These are phyloP conservation scores for Capitella teleta DNA, from an alignment of 1,140 invertebrate genomes.

Conservation along the genomic window DNA sequence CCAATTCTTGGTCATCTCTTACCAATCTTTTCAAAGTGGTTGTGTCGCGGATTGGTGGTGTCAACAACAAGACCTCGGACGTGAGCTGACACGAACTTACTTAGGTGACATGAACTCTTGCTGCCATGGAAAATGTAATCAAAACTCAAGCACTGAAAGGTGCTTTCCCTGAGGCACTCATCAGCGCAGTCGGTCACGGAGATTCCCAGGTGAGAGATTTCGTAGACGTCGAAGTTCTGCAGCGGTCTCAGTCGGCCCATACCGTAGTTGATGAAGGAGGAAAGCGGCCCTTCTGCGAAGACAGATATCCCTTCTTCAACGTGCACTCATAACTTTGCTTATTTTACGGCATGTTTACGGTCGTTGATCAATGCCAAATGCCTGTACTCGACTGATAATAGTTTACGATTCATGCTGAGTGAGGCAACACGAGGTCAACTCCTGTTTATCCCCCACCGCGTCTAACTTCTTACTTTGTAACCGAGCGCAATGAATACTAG, in stretches of 20 bases:
- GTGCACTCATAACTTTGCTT: neutral
- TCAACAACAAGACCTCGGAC: slow-evolving; percentile 25
- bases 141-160: slow-evolving; percentile 31
- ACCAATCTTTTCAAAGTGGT: slow-evolving; percentile 38
- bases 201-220: slow-evolving; percentile 25
- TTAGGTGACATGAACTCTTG: slow-evolving; percentile 26
- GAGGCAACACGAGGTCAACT: too few relatives aligned
- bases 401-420: too few relatives aligned
- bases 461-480: too few relatives aligned
- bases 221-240: slow-evolving; percentile 25
- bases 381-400: too few relatives aligned
- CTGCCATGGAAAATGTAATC: slow-evolving; percentile 27
- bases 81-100: slow-evolving; percentile 30
- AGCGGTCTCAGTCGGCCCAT: slow-evolving; percentile 25
- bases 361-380: too few relatives aligned
- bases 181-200: slow-evolving; percentile 33
- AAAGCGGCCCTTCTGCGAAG: slow-evolving; percentile 25
- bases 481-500: too few relatives aligned
- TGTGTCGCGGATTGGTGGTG: slow-evolving; percentile 18
- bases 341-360: too few relatives aligned
- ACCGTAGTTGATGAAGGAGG: slow-evolving; percentile 35
- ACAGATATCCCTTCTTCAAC: neutral
- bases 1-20: slow-evolving; percentile 1
- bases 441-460: too few relatives aligned
- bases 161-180: slow-evolving; percentile 26